Percentiles rank a stretch among this genome's conserved stretches.
These are phyloP conservation scores for Chirona hameri DNA, from an alignment of 2,888 invertebrate species.

Conservation along the genomic window DNA sequence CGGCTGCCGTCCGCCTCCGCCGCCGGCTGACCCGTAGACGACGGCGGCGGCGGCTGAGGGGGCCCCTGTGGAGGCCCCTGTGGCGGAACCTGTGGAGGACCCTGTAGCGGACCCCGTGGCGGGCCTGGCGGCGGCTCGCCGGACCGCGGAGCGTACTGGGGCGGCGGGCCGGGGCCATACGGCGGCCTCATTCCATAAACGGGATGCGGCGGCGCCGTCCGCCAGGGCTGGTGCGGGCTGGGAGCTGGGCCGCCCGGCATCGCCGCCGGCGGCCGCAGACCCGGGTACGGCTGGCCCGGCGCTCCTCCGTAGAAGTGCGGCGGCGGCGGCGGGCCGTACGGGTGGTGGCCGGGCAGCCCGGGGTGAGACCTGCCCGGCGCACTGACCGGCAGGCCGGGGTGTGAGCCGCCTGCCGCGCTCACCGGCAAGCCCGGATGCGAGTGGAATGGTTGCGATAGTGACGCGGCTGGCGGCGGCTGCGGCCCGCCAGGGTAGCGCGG, in stretches of 20 bases:
- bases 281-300: slow-evolving; percentile 23
- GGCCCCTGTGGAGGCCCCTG: neutral
- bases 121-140: neutral
- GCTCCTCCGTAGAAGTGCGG: neutral
- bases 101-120: neutral
- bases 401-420: neutral
- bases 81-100: neutral
- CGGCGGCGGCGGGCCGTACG: neutral
- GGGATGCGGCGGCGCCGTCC: neutral
- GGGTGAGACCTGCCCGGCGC: neutral
- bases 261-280: neutral
- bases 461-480: slow-evolving; percentile 34
- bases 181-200: neutral
- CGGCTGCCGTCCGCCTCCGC: slow-evolving; percentile 7
- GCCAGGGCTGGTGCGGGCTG: slow-evolving; percentile 10
- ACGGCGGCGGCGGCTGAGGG: no score
- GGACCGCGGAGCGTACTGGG: neutral
- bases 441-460: slow-evolving; percentile 41
- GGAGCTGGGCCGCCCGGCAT: slow-evolving; percentile 12
- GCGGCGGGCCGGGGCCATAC: neutral
- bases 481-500: slow-evolving; percentile 9
- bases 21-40: neutral
- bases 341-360: neutral
- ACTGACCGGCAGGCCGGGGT: slow-evolving; percentile 9
- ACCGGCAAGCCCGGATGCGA: slow-evolving; percentile 40